Conservation (phyloP, 2,113 vertebrate genomes). For the Paramormyrops kingsleyae region DNA sequence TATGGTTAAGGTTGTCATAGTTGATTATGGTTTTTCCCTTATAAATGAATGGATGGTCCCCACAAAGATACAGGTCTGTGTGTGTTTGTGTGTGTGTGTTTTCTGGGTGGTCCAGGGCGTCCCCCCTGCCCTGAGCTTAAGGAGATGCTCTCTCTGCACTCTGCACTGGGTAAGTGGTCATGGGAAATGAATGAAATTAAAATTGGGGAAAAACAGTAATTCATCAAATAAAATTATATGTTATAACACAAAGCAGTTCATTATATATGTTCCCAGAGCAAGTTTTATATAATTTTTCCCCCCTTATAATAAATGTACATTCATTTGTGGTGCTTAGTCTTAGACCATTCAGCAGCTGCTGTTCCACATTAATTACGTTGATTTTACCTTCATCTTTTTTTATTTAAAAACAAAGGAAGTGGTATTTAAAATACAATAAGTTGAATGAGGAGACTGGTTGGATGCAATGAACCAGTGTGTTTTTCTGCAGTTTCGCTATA, state of each 20-base stretch:
- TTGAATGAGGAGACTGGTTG: background rate
- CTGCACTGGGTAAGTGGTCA: background rate
- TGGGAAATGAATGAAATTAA: background rate
- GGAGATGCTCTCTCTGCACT: background rate
- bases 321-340: background rate
- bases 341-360: background rate
- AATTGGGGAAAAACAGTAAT: background rate
- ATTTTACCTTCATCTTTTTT: background rate
- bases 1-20: background rate
- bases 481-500: background rate
- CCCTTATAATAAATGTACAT: background rate
- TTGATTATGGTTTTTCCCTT: background rate
- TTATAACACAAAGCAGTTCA: background rate
- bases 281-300: background rate
- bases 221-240: background rate
- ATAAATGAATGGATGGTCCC: background rate
- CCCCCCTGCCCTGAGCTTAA: background rate
- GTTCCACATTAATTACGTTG: background rate
- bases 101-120: background rate
- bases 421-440: background rate
- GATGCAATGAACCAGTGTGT: background rate
- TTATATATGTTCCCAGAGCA: background rate
- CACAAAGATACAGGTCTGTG: background rate
- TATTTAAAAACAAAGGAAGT: background rate
- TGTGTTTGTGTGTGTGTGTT: background rate